Evolutionary conservation across 2,888 invertebrate species (phyloP).

Genomic region (Orgyia antiqua): DNA sequence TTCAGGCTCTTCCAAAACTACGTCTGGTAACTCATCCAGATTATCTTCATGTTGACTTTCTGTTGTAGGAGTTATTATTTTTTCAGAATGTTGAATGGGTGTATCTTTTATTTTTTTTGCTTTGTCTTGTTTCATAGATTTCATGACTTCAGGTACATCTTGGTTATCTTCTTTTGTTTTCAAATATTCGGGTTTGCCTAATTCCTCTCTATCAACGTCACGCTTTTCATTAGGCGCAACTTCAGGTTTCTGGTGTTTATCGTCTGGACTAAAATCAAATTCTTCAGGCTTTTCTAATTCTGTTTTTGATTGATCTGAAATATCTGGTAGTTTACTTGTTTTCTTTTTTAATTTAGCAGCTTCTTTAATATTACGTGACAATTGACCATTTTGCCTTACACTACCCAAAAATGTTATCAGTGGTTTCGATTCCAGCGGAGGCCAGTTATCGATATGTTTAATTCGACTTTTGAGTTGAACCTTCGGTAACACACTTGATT

Average conservation of each 20-base stretch:
- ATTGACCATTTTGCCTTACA: slow-evolving; percentile 78
- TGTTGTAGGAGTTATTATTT: too few species aligned
- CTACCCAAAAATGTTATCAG: slow-evolving; percentile 74
- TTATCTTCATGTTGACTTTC: too few species aligned
- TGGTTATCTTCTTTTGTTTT: not conserved
- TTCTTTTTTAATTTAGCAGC: slow-evolving; percentile 80
- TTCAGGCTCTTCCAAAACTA: not conserved
- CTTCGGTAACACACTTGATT: slow-evolving; percentile 75
- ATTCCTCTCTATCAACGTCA: not conserved
- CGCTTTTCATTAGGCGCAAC: not conserved
- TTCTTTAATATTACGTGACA: slow-evolving; percentile 84
- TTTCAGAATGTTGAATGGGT: too few species aligned
- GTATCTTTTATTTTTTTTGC: too few species aligned
- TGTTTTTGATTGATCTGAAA: slow-evolving; percentile 65
- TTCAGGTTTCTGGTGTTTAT: too few species aligned
- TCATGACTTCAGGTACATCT: not conserved
- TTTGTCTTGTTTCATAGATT: not conserved
- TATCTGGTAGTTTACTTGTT: slow-evolving; percentile 68
- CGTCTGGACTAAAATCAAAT: slow-evolving; percentile 27
- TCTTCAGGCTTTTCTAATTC: slow-evolving; percentile 73
- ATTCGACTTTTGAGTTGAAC: slow-evolving; percentile 85
- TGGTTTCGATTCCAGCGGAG: slow-evolving; percentile 76
- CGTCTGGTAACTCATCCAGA: not conserved
- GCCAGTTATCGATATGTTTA: slow-evolving; percentile 78
- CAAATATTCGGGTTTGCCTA: not conserved